Evolutionary conservation across 2,113 vertebrate species (phyloP), one percentile per base, ranked within the genome.

Genomic region (Hippopotamus amphibius): DNA sequence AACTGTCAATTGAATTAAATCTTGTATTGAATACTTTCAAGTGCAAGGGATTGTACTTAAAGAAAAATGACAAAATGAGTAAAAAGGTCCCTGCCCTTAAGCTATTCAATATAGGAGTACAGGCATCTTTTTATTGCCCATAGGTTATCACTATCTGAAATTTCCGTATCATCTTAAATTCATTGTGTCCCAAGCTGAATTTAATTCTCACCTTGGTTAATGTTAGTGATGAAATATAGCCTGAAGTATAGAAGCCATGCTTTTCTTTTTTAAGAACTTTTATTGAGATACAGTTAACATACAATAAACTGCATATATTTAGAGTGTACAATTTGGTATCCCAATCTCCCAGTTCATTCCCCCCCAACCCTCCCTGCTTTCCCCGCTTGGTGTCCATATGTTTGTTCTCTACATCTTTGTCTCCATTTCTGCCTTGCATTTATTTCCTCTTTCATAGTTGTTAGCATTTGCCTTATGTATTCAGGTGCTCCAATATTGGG

Each of bases 1-100:
- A 96, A 24, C 30, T 92, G 65, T 90, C 97, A 94, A 81, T 59
- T 81, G 50, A 80, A 90, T 90, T 96, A 84, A 96, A 72, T 53
- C 37, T 86, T 88, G 74, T 17, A 82, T 82, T 88, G 50, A 97
- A 53, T 95, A 19, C 30, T 79, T 96, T 61, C 68, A 37, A 46
- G 17, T 24, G 30, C 22, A 92, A 72, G 41, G 7, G 8, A 15
- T 33, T 88, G 1, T 74, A 53, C 50, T 79, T 92, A 22, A 94
- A 95, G 28, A 95, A 93, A 65, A 8, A 53, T 48, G 24, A 61
- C 65, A 93, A 89, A 87, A 81, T 80, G 33, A 96, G 16, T 55
- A 82, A 50, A 43, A 95, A 92, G 57, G 19, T 82, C 19, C 41
- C 16, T 95, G n/a, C 33, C 66, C 50, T 80, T 65, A 59, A 50